Conservation (phyloP, 1,140 invertebrate genomes). For the Drosophila equinoxialis region DNA sequence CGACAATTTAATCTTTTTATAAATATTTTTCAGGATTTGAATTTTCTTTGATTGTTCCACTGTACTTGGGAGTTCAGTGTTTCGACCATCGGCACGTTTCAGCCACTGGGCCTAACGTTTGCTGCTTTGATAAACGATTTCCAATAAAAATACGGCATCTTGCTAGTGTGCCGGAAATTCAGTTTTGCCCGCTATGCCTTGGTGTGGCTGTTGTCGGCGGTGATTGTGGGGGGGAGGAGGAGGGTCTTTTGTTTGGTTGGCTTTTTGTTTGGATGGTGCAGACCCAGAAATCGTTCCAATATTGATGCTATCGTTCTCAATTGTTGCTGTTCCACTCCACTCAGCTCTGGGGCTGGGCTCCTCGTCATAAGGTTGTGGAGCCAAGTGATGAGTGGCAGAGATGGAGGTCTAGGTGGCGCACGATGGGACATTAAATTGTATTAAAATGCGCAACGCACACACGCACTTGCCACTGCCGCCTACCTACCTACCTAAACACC, state of each 20-base stretch:
- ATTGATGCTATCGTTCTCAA: constrained; percentile 69
- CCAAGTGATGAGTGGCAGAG: constrained; percentile 12
- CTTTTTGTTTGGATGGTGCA: constrained; percentile 27
- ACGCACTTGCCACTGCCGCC: constrained; percentile 22
- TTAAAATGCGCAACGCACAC: constrained; percentile 78
- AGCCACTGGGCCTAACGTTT: constrained; percentile 44
- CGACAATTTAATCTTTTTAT: no score
- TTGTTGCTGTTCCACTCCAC: constrained; percentile 47
- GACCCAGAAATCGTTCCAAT: constrained; percentile 42
- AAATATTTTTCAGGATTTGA: no score
- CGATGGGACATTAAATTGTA: constrained; percentile 78
- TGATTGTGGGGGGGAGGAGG: not conserved
- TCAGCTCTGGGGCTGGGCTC: no score
- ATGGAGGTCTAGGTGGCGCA: constrained; percentile 60
- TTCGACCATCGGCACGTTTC: constrained; percentile 52
- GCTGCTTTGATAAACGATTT: constrained; percentile 73
- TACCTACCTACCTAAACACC: constrained; percentile 10
- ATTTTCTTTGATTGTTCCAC: constrained; percentile 23
- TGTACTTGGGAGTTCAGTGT: constrained; percentile 29
- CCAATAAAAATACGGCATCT: constrained; percentile 69
- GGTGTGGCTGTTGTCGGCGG: constrained; percentile 7
- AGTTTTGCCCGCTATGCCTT: constrained; percentile 30
- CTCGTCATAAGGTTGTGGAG: not conserved
- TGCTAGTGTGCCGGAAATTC: constrained; percentile 61
- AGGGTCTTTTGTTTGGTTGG: constrained; percentile 20